A percentile compares a stretch with the other conserved stretches of the same genome.
phyloP scores from a whole-genome alignment of 2,888 invertebrate species.

The Epistrophella euchroma region DNA sequence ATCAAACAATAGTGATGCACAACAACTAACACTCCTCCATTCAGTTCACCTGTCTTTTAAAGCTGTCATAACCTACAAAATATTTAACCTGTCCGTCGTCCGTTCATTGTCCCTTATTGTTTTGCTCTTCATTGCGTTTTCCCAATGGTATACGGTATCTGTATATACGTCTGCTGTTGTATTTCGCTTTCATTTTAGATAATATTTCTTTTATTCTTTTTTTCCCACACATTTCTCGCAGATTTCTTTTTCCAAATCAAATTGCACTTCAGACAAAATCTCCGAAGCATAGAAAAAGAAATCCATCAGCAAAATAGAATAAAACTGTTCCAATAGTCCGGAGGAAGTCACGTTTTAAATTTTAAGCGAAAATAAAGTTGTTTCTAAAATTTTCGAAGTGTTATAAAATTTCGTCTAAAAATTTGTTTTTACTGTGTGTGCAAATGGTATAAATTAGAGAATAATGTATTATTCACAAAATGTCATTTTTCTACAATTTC shows the following conservation, averaged over 20 bases:
- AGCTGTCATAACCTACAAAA: conserved; percentile 20
- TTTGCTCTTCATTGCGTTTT: conserved; percentile 7
- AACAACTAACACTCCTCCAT: neutral
- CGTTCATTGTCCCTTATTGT: conserved; percentile 7
- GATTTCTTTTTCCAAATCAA: conserved; percentile 46
- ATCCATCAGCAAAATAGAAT: conserved; percentile 45
- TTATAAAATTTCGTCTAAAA: too few relatives aligned
- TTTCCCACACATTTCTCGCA: conserved; percentile 18
- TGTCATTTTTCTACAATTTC: too few relatives aligned
- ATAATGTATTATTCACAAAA: too few relatives aligned
- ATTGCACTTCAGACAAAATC: conserved; percentile 59
- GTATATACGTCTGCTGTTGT: neutral
- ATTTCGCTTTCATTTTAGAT: conserved; percentile 51
- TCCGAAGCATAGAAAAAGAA: conserved; percentile 32
- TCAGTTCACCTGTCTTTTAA: conserved; percentile 14
- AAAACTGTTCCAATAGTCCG: neutral
- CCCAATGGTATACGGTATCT: conserved; percentile 13
- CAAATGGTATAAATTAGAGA: too few relatives aligned
- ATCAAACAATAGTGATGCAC: neutral
- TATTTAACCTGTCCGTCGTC: conserved; percentile 18
- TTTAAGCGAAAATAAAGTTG: too few relatives aligned
- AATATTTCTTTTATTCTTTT: conserved; percentile 9
- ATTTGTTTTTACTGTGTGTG: too few relatives aligned
- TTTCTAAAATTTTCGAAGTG: too few relatives aligned
- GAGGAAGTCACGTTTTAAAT: too few relatives aligned